A percentile compares a stretch with the other conserved stretches of the same genome.
Evolutionary conservation across 2,113 vertebrate species (phyloP).

Genomic region (Polypterus bichir): DNA sequence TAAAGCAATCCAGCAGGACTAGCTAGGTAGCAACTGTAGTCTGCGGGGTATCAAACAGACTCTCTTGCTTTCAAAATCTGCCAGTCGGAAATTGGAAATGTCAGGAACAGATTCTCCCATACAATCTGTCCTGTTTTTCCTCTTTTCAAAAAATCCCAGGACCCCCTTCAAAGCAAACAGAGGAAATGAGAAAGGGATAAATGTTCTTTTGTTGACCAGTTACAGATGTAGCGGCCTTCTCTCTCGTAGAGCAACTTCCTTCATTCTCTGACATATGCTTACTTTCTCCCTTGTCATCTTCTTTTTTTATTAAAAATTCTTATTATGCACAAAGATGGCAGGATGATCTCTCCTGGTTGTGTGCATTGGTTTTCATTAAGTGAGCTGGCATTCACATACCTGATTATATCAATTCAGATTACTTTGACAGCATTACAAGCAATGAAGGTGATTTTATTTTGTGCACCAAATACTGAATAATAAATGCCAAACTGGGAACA

Average conservation of each 20-base stretch:
- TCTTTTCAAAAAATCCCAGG: constrained; percentile 48
- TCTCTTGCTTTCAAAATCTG: constrained; percentile 20
- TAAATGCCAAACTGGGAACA: constrained; percentile 37
- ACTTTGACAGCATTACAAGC: constrained; percentile 50
- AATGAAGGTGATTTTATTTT: constrained; percentile 42
- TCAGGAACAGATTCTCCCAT: constrained; percentile 27
- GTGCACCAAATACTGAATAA: not conserved
- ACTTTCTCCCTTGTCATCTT: not conserved
- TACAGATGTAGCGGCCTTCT: not conserved
- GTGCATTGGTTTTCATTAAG: constrained; percentile 41
- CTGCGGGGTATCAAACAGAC: constrained; percentile 20
- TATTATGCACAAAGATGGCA: constrained; percentile 23
- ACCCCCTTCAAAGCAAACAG: not conserved
- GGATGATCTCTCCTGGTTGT: constrained; percentile 34
- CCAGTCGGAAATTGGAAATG: constrained; percentile 26
- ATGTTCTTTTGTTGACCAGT: not conserved
- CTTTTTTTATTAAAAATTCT: constrained; percentile 19
- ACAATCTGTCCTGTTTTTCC: not conserved
- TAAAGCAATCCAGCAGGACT: constrained; percentile 35
- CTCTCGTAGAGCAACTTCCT: too few relatives aligned
- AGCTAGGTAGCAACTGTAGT: constrained; percentile 18
- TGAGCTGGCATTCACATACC: constrained; percentile 50
- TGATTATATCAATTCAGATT: constrained; percentile 53
- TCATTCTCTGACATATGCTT: constrained; percentile 1
- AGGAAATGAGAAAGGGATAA: not conserved